These are phyloP conservation scores for Ophioderma brevispina DNA, from an alignment of 35 echinoderm and acorn worm genomes.

Conservation along the genomic window DNA sequence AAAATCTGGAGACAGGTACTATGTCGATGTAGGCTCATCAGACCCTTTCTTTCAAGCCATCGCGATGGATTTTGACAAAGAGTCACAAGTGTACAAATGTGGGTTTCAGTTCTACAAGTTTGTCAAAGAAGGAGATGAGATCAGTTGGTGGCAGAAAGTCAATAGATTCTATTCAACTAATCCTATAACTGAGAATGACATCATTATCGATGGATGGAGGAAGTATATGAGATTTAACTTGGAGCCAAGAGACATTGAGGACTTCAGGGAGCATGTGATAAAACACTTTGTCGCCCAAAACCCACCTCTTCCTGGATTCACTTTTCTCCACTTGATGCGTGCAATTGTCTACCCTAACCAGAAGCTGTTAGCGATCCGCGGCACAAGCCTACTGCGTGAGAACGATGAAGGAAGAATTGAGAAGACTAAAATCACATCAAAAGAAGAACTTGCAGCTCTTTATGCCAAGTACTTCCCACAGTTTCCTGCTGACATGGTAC, in stretches of 20 bases:
- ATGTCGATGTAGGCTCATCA: constrained; percentile 26
- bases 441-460: neutral
- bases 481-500: neutral
- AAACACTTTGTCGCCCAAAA: neutral
- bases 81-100: constrained; percentile 11
- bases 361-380: neutral
- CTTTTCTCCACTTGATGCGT: neutral
- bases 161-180: neutral
- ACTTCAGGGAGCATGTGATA: neutral
- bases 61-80: constrained; percentile 33
- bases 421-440: neutral
- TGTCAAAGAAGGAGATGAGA: neutral
- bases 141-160: neutral
- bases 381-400: neutral
- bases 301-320: neutral
- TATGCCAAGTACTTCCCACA: neutral
- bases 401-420: neutral
- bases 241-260: neutral
- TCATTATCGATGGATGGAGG: neutral
- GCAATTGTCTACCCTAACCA: neutral
- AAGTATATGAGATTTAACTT: neutral
- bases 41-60: constrained; percentile 7
- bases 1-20: constrained; percentile 9
- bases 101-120: constrained; percentile 12
- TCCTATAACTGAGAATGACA: neutral